A percentile compares a stretch with the other conserved stretches of the same genome.
These are phyloP conservation scores for Yponomeuta sedellus DNA, from an alignment of 2,888 invertebrate species.

Conservation along the genomic window DNA sequence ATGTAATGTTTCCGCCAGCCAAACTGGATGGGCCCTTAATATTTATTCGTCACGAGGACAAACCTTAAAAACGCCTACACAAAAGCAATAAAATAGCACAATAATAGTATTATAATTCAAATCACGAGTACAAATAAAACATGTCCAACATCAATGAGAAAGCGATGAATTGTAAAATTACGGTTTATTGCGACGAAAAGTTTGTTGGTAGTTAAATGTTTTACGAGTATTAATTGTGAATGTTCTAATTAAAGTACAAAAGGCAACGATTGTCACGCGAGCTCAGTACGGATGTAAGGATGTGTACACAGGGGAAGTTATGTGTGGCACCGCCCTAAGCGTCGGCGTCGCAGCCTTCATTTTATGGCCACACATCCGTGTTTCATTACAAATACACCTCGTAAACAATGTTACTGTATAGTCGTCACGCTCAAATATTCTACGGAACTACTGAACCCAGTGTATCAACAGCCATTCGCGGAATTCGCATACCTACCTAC, in stretches of 20 bases:
- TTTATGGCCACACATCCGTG: not conserved
- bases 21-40: constrained; percentile 26
- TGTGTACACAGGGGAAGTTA: not conserved
- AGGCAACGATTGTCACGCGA: constrained; percentile 19
- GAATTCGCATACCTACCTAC: not conserved
- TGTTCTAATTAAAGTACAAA: constrained; percentile 29
- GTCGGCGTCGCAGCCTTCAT: not conserved
- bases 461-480: not conserved
- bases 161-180: constrained; percentile 59
- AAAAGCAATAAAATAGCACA: constrained; percentile 15
- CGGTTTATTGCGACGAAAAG: constrained; percentile 34
- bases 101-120: constrained; percentile 40
- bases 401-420: not conserved
- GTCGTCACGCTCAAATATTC: not conserved
- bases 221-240: constrained; percentile 57
- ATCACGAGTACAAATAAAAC: constrained; percentile 58
- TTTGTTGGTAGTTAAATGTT: constrained; percentile 37
- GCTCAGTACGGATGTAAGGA: not conserved
- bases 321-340: not conserved
- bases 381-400: not conserved
- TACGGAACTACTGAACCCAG: not conserved
- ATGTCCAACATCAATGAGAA: constrained; percentile 57
- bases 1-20: constrained; percentile 19
- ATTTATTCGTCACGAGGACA: constrained; percentile 26
- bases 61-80: constrained; percentile 18